Evolutionary conservation across 2,888 invertebrate genomes (phyloP).

Genomic region (Melipona bicolor): DNA sequence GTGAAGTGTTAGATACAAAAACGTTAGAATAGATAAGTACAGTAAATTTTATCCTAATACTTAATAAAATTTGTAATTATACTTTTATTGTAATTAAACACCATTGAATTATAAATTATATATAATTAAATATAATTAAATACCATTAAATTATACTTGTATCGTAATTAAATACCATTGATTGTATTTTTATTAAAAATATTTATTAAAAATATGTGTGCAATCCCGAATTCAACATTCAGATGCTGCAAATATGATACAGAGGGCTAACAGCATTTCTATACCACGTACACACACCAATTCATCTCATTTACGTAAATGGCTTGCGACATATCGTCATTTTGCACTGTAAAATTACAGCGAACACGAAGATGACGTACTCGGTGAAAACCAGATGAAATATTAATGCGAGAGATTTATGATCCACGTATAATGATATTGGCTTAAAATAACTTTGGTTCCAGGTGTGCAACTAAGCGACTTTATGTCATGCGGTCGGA

Average conservation of each 20-base stretch:
- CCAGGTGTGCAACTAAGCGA: slow-evolving; percentile 35
- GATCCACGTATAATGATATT: slow-evolving; percentile 36
- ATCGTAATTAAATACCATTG: too few relatives aligned
- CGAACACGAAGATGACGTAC: background rate
- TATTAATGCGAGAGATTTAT: slow-evolving; percentile 31
- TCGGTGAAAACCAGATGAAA: slow-evolving; percentile 13
- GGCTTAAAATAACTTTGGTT: slow-evolving; percentile 26
- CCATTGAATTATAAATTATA: too few relatives aligned
- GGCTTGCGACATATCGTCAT: background rate
- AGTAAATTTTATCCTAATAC: too few relatives aligned
- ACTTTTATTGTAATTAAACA: too few relatives aligned
- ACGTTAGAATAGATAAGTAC: too few relatives aligned
- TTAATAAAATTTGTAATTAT: too few relatives aligned
- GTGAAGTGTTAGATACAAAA: too few relatives aligned
- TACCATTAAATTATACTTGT: too few relatives aligned
- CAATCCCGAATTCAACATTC: background rate
- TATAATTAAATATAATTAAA: too few relatives aligned
- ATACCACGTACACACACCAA: background rate
- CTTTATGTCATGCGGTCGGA: slow-evolving; percentile 41
- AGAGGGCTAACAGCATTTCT: background rate
- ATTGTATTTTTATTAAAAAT: too few relatives aligned
- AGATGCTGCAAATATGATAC: background rate
- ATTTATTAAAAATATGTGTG: too few relatives aligned
- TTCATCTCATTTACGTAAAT: background rate
- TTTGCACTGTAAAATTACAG: slow-evolving; percentile 10